Evolutionary conservation across 2,888 invertebrate species (phyloP), one percentile per base, ranked within the genome.

Genomic region (Glomeris marginata): DNA sequence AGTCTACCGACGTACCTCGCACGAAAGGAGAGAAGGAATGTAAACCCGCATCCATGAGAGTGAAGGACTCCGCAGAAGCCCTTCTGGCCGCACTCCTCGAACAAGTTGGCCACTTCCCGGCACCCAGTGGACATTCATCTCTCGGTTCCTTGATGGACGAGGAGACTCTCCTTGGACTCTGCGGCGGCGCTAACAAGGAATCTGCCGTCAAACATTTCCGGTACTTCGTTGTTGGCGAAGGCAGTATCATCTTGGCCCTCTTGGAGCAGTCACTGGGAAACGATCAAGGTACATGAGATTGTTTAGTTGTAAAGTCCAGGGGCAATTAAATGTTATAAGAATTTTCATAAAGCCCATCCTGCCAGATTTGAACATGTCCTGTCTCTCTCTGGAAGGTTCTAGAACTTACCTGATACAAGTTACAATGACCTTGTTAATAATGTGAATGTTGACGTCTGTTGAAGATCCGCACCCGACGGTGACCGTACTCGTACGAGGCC

Each of bases 11-110:
- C 62, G 78, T 81, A 11, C 78, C 88, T 0, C 85, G 85, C 67
- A 83, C 87, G 77, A 95, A 95, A 65, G 90, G 91, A 58, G 90
- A 92, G 58, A 97, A 97, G 64, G 88, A 91, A 67, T 66, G 92
- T 53, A 95, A 94, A 64, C 95, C 98, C 0, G 95, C 91, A 0
- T 97, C 97, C 0, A 87, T 94, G 83, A 74, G 98, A 57, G 98
- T 98, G 0, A 77, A 92, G 52, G 97, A 98, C 69, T 94, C 97
- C 0, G 98, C 97, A 0, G 97, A 98, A 68, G 85, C 85, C 55
- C 72, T 97, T 37, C 74, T 97, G 5, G 87, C 90, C 58, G 78
- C 84, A 52, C 85, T 95, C 57, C 74, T 94, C 52, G 91, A 92
- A 66, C 88, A 91, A 72, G 82, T 83, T 37, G 86, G 85, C 1